Conservation (phyloP, 1,140 invertebrate genomes). For the Anadara kagoshimensis region DNA sequence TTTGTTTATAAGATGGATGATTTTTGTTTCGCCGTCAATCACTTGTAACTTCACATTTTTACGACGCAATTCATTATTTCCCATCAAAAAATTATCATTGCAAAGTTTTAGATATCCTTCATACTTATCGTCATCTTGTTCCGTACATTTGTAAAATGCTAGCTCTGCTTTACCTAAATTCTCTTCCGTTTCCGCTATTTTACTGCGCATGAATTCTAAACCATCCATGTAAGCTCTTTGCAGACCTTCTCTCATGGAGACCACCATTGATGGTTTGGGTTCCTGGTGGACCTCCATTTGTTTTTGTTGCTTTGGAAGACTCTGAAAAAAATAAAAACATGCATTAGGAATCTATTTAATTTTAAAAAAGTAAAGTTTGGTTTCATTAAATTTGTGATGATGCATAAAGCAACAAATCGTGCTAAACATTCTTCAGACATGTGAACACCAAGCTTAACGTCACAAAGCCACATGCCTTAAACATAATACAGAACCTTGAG, state of each 20-base stretch:
- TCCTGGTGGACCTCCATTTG: too few relatives aligned
- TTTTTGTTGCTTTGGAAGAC: too few relatives aligned
- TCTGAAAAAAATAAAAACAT: too few relatives aligned
- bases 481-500: too few relatives aligned
- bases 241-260: slow-evolving; percentile 51
- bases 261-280: too few relatives aligned
- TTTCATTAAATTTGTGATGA: too few relatives aligned
- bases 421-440: too few relatives aligned
- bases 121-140: slow-evolving; percentile 42
- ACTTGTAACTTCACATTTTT: slow-evolving; percentile 60
- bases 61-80: slow-evolving; percentile 61
- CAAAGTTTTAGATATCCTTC: slow-evolving; percentile 53
- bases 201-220: slow-evolving; percentile 59
- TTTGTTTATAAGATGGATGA: slow-evolving; percentile 63
- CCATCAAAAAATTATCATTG: slow-evolving; percentile 59
- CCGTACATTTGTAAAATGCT: slow-evolving; percentile 48
- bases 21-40: slow-evolving; percentile 60
- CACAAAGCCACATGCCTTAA: too few relatives aligned
- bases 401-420: too few relatives aligned
- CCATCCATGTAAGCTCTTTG: slow-evolving; percentile 65
- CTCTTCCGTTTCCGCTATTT: slow-evolving; percentile 54
- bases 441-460: too few relatives aligned
- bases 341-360: too few relatives aligned
- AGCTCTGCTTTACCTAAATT: slow-evolving; percentile 47
- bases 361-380: too few relatives aligned